A percentile compares a stretch with the other conserved stretches of the same genome.
phyloP scores from a whole-genome alignment of 2,888 invertebrate species.

The Drosophila parthenogenetica region DNA sequence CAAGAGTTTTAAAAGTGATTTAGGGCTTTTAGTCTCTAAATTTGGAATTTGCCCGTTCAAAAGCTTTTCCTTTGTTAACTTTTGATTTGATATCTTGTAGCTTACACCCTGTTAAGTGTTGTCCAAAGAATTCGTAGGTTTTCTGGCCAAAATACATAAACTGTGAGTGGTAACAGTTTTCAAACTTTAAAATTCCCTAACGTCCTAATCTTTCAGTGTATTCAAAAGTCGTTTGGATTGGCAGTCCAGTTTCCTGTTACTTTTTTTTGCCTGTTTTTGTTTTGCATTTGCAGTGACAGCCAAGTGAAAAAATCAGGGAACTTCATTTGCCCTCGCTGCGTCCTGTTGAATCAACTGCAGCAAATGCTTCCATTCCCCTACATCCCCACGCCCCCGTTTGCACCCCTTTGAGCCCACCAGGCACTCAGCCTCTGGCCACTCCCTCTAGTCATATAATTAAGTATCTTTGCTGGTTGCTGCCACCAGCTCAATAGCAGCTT shows the following conservation, averaged over 20 bases:
- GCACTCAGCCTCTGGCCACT: background rate
- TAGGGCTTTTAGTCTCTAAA: background rate
- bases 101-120: too few relatives aligned
- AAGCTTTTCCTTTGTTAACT: too few relatives aligned
- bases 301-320: slow-evolving; percentile 18
- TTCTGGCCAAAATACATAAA: too few relatives aligned
- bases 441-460: slow-evolving; percentile 50
- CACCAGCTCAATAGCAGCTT: slow-evolving; percentile 17
- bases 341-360: slow-evolving; percentile 18
- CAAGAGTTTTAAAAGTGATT: background rate
- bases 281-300: slow-evolving; percentile 50
- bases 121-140: too few relatives aligned
- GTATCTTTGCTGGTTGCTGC: slow-evolving; percentile 30
- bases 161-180: too few relatives aligned
- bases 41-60: background rate
- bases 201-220: background rate
- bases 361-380: background rate
- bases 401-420: background rate
- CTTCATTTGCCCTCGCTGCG: slow-evolving; percentile 4
- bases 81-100: too few relatives aligned
- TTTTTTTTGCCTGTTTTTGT: slow-evolving; percentile 21
- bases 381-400: background rate
- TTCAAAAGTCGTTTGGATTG: background rate
- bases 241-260: too few relatives aligned
- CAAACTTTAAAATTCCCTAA: background rate